Conservation (phyloP, 23 tunicate genomes). For the Halocynthia roretzi region DNA sequence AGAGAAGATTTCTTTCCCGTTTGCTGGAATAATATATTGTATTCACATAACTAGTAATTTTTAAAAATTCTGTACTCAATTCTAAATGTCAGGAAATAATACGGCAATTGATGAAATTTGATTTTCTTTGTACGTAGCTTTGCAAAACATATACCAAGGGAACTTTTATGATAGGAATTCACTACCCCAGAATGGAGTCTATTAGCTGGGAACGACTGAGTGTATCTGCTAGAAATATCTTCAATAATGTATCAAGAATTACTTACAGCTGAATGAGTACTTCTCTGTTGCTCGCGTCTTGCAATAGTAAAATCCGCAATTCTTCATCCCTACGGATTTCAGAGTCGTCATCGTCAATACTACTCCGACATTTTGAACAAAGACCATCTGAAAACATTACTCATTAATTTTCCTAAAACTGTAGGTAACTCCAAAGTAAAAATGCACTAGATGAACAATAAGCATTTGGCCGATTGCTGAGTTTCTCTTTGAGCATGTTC, state of each 20-base stretch:
- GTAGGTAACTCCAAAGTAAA: not conserved
- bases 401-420: not conserved
- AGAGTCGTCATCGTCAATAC: constrained; percentile 3
- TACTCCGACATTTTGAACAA: not conserved
- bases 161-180: not conserved
- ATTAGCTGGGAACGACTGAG: too few species aligned
- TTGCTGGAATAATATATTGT: constrained; percentile 30
- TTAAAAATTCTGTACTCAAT: too few species aligned
- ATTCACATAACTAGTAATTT: not conserved
- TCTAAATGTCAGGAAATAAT: too few species aligned
- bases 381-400: constrained; percentile 8
- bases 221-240: not conserved
- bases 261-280: constrained; percentile 75
- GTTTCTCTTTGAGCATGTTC: too few species aligned
- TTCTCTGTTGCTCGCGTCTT: constrained; percentile 83
- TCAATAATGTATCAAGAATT: not conserved
- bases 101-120: too few species aligned
- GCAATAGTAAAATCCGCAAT: constrained; percentile 58
- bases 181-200: too few species aligned
- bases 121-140: too few species aligned
- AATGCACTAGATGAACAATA: too few species aligned
- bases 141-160: not conserved
- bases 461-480: too few species aligned
- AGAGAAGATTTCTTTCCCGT: constrained; percentile 75
- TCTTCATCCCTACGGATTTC: constrained; percentile 55